Percentiles rank a stretch among this genome's conserved stretches.
phyloP scores from a whole-genome alignment of 1,140 invertebrate species.

The Eubasilissa regina region DNA sequence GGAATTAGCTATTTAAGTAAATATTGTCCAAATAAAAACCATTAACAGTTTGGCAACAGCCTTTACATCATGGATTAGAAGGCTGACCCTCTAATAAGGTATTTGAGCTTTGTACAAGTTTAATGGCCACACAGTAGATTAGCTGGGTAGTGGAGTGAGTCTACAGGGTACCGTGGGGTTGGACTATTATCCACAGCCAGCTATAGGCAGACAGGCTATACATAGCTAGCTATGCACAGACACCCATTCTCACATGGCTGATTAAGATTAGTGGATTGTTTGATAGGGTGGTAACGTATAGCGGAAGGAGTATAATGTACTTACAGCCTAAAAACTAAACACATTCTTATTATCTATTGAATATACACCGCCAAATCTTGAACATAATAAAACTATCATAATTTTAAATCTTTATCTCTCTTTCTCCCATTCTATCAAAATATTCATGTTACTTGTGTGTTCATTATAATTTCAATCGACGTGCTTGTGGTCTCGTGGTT shows the following conservation, averaged over 20 bases:
- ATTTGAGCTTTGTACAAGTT: slow-evolving; percentile 49
- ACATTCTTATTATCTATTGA: too few relatives aligned
- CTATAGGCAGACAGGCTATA: background rate
- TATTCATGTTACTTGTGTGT: too few relatives aligned
- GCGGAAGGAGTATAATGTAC: too few relatives aligned
- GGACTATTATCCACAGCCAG: slow-evolving; percentile 2
- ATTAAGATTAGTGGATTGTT: slow-evolving; percentile 28
- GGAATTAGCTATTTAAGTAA: too few relatives aligned
- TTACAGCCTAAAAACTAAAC: too few relatives aligned
- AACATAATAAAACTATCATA: too few relatives aligned
- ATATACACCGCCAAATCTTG: too few relatives aligned
- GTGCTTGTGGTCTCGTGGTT: too few relatives aligned
- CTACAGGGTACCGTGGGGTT: background rate
- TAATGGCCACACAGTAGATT: slow-evolving; percentile 57
- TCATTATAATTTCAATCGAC: too few relatives aligned
- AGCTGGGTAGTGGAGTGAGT: slow-evolving; percentile 35
- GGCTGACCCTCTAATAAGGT: slow-evolving; percentile 31
- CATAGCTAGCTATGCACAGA: background rate
- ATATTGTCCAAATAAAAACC: background rate
- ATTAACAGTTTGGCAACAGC: background rate
- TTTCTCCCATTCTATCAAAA: too few relatives aligned
- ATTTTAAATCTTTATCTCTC: too few relatives aligned
- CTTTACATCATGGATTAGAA: slow-evolving; percentile 21
- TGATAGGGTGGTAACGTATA: slow-evolving; percentile 8
- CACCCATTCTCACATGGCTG: slow-evolving; percentile 14